Evolutionary conservation across 2,797 vertebrate species (phyloP).

Genomic region (Macropodus opercularis): DNA sequence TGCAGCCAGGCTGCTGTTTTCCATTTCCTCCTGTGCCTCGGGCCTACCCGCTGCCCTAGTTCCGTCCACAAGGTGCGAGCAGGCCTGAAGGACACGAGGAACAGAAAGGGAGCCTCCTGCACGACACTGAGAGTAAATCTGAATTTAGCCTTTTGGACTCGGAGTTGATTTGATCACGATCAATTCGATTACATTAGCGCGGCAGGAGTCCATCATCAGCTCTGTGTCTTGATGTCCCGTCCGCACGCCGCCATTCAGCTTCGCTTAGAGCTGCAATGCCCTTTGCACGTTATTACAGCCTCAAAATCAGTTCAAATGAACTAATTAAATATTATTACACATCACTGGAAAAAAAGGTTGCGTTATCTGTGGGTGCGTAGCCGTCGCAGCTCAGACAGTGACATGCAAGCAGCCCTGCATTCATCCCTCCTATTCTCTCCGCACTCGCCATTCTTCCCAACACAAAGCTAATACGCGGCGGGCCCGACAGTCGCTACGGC

Average conservation of each 20-base stretch:
- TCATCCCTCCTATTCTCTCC: conserved; percentile 55
- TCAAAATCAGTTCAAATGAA: conserved; percentile 39
- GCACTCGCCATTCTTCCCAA: conserved; percentile 64
- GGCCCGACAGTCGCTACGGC: conserved; percentile 60
- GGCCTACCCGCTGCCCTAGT: conserved; percentile 57
- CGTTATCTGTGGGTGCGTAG: conserved; percentile 52
- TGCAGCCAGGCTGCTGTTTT: conserved; percentile 52
- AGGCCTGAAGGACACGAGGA: conserved; percentile 29
- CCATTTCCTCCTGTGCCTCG: conserved; percentile 41
- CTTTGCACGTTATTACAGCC: conserved; percentile 19
- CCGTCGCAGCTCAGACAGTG: conserved; percentile 42
- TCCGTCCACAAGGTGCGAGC: conserved; percentile 56
- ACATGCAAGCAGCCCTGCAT: conserved; percentile 63
- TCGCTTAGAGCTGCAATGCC: conserved; percentile 13
- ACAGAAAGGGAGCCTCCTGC: neutral
- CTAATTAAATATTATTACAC: conserved; percentile 62
- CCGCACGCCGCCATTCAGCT: conserved; percentile 20
- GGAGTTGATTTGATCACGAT: conserved; percentile 31
- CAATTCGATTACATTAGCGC: conserved; percentile 30
- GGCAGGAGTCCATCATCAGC: conserved; percentile 19
- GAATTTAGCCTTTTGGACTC: conserved; percentile 24
- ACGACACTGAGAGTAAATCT: conserved; percentile 25
- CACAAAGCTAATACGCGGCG: conserved; percentile 74
- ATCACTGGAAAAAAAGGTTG: conserved; percentile 34
- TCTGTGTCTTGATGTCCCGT: conserved; percentile 14